These are phyloP conservation scores for Bellardia pandia DNA, from an alignment of 2,888 invertebrate genomes.

Conservation along the genomic window DNA sequence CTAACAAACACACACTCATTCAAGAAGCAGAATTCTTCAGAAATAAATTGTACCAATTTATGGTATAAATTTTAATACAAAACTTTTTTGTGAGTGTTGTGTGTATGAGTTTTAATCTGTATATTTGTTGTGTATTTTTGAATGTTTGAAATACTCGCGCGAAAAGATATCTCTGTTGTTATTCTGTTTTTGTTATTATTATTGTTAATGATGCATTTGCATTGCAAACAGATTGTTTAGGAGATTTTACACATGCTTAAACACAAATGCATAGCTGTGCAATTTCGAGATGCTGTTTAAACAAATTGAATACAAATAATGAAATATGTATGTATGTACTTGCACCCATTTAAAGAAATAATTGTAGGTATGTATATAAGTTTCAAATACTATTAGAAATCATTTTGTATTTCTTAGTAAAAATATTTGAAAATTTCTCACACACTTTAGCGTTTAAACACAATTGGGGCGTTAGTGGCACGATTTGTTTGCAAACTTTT, in stretches of 20 bases:
- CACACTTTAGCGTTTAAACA: too few relatives aligned
- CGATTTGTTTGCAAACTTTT: too few relatives aligned
- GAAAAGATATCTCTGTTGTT: constrained; percentile 3
- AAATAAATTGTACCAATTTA: constrained; percentile 54
- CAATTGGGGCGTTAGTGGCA: too few relatives aligned
- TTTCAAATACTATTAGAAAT: too few relatives aligned
- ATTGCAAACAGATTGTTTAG: constrained; percentile 53
- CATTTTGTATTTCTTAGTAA: too few relatives aligned
- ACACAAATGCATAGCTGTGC: constrained; percentile 43
- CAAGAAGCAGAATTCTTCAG: constrained; percentile 34
- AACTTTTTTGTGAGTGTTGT: constrained; percentile 22
- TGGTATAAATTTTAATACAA: constrained; percentile 31
- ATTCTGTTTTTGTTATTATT: constrained; percentile 33
- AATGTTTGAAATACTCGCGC: constrained; percentile 15
- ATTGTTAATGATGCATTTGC: constrained; percentile 51
- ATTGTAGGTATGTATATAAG: background rate
- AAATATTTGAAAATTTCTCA: too few relatives aligned
- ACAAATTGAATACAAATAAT: constrained; percentile 56
- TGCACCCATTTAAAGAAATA: background rate
- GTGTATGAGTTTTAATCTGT: too few relatives aligned
- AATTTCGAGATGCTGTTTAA: constrained; percentile 43
- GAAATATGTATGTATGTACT: background rate
- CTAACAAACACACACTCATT: background rate
- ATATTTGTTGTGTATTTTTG: constrained; percentile 21
- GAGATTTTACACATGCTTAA: constrained; percentile 64